phyloP scores from a whole-genome alignment of 2,113 vertebrate species.

The Gallinago undulata region DNA sequence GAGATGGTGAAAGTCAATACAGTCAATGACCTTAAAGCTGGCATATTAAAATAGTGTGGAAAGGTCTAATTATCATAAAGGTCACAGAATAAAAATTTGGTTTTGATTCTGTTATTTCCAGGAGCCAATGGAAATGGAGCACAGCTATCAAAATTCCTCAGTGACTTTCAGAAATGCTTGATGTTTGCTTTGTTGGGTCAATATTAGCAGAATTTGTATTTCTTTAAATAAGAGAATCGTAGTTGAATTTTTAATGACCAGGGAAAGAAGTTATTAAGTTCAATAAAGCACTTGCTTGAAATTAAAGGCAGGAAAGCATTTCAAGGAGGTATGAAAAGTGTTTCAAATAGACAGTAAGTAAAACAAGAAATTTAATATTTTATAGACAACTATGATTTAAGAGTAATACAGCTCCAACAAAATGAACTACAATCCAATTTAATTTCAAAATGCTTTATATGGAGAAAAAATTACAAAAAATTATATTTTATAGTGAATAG shows the following conservation, averaged over 20 bases:
- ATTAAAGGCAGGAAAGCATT: not conserved
- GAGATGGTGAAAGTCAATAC: not conserved
- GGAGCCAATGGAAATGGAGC: not conserved
- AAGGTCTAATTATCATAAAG: conserved; percentile 3
- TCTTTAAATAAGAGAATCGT: not conserved
- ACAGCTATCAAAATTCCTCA: not conserved
- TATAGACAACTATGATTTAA: not conserved
- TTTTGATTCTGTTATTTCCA: not conserved
- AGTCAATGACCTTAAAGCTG: conserved; percentile 18
- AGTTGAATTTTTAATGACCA: not conserved
- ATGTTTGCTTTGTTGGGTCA: not conserved
- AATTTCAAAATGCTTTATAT: not conserved
- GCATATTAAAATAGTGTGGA: not conserved
- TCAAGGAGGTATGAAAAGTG: not conserved
- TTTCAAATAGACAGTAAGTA: not conserved
- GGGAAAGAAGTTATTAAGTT: not conserved
- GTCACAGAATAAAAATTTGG: not conserved
- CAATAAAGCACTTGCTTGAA: not conserved
- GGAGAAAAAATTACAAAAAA: not conserved
- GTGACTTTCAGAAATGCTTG: not conserved
- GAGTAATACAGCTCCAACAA: not conserved
- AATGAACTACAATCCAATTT: not conserved
- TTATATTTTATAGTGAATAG: not conserved
- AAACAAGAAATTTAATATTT: not conserved
- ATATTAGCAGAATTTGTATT: not conserved